These are phyloP conservation scores for Mechanitis mazaeus DNA, from an alignment of 2,888 invertebrate genomes.

Conservation along the genomic window DNA sequence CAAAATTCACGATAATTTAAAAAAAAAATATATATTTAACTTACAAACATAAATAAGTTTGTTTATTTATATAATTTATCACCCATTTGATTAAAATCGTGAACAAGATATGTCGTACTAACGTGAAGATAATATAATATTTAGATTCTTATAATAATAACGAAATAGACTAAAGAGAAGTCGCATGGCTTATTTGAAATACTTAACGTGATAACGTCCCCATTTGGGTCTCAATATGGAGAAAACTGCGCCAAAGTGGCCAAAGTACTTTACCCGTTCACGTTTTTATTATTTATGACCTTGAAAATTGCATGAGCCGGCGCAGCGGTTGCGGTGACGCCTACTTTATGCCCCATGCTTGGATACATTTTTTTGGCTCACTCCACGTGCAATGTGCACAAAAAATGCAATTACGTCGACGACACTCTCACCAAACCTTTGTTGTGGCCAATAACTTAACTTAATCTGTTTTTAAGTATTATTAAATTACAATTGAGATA, in stretches of 20 bases:
- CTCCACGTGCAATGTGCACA: conserved; percentile 26
- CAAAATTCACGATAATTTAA: too few species aligned
- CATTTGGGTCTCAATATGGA: conserved; percentile 57
- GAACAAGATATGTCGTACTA: too few species aligned
- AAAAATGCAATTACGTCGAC: conserved; percentile 34
- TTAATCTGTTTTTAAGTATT: conserved; percentile 27
- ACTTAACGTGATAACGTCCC: conserved; percentile 32
- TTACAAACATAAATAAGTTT: too few species aligned
- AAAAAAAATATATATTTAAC: too few species aligned
- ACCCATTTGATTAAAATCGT: too few species aligned
- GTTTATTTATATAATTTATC: too few species aligned
- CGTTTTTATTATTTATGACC: conserved; percentile 74
- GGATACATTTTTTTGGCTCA: conserved; percentile 15
- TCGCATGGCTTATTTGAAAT: neutral
- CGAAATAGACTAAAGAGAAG: too few species aligned
- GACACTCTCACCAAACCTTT: conserved; percentile 29
- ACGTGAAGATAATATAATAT: too few species aligned
- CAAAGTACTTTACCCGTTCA: conserved; percentile 71
- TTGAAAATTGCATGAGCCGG: conserved; percentile 74
- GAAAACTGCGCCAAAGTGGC: conserved; percentile 69
- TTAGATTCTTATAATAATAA: too few species aligned
- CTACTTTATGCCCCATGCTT: conserved; percentile 63
- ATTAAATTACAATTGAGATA: conserved; percentile 10
- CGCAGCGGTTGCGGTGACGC: conserved; percentile 70
- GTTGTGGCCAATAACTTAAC: conserved; percentile 18